Conservation (phyloP, 2,113 vertebrate genomes). For the Ellobius talpinus region DNA sequence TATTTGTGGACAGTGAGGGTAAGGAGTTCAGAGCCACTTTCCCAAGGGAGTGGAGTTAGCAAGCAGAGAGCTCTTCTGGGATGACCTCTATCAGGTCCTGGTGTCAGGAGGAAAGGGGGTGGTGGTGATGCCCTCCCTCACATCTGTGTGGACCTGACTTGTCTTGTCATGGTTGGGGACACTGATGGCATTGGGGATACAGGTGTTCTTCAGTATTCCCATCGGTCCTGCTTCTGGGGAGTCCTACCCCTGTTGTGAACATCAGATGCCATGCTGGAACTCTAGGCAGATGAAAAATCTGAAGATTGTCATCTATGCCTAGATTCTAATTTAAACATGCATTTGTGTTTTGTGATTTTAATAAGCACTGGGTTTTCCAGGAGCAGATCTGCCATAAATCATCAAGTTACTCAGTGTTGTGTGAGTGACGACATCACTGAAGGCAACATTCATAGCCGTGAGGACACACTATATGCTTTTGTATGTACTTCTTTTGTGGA, state of each 20-base stretch:
- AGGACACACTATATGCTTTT: not conserved
- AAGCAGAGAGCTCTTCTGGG: not conserved
- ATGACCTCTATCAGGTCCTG: not conserved
- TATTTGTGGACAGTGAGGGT: not conserved
- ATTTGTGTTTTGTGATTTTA: not conserved
- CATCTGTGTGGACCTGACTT: not conserved
- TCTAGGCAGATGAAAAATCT: not conserved
- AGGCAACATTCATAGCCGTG: not conserved
- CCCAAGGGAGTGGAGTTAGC: not conserved
- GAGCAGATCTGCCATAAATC: not conserved
- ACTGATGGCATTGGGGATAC: not conserved
- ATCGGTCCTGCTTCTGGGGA: not conserved
- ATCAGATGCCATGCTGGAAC: not conserved
- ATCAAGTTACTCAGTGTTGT: not conserved
- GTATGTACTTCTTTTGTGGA: accelerated
- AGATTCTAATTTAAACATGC: not conserved
- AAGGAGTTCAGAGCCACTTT: not conserved
- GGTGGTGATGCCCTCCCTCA: not conserved
- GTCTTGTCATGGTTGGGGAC: not conserved
- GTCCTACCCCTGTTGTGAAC: too few relatives aligned
- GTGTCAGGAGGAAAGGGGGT: not conserved
- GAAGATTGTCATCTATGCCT: not conserved
- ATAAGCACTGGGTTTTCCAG: not conserved
- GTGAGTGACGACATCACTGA: not conserved
- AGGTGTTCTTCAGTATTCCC: not conserved